Conservation (phyloP, 2,888 invertebrate species). For the Hylaea fasciaria region DNA sequence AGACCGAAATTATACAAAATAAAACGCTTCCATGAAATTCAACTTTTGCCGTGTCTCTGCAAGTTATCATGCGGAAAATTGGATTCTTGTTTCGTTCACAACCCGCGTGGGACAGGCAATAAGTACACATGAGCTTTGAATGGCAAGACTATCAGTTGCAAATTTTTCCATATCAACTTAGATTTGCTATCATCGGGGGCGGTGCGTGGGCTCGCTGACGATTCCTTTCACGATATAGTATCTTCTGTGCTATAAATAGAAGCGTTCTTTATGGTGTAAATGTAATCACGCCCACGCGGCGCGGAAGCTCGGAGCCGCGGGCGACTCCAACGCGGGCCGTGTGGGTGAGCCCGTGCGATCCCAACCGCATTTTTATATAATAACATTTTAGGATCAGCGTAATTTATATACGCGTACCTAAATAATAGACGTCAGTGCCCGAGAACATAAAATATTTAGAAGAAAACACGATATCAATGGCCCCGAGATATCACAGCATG, state of each 20-base stretch:
- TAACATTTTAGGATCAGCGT: constrained; percentile 12
- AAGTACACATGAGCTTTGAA: constrained; percentile 17
- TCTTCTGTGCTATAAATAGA: constrained; percentile 73
- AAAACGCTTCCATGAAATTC: no score
- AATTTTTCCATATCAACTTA: constrained; percentile 40
- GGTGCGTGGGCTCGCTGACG: constrained; percentile 46
- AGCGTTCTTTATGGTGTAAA: constrained; percentile 68
- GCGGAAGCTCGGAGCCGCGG: constrained; percentile 40
- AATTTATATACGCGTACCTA: constrained; percentile 16
- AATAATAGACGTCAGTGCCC: constrained; percentile 13
- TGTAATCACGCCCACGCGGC: constrained; percentile 68
- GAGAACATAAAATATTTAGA: constrained; percentile 9
- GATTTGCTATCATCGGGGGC: constrained; percentile 41
- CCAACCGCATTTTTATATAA: constrained; percentile 9
- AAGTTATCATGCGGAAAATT: no score
- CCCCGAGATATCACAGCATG: constrained; percentile 1
- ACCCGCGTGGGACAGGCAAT: constrained; percentile 2
- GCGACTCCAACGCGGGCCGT: constrained; percentile 17
- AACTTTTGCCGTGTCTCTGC: no score
- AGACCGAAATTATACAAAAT: no score
- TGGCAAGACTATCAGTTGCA: constrained; percentile 24
- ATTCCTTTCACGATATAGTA: constrained; percentile 61
- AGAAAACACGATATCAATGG: constrained; percentile 3
- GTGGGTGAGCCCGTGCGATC: constrained; percentile 22
- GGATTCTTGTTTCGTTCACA: no score